phyloP scores from a whole-genome alignment of 2,113 vertebrate genomes.

The Eulemur macaco region DNA sequence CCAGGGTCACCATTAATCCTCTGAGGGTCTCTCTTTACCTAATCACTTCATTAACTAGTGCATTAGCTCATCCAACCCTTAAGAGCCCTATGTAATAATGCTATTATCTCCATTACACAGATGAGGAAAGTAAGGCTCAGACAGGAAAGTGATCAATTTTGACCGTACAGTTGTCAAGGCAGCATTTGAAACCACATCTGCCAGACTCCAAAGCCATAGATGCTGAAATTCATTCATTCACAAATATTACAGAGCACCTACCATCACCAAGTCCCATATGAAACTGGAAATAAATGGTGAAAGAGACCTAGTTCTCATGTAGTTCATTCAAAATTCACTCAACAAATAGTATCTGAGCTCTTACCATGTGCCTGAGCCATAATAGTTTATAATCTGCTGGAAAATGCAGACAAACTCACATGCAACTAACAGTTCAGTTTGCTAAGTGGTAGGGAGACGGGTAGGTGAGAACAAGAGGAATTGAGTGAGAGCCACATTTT shows the following conservation, averaged over 20 bases:
- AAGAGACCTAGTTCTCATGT: neutral
- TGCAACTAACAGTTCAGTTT: too few species aligned
- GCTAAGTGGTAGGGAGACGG: neutral
- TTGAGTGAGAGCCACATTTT: neutral
- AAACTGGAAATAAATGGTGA: neutral
- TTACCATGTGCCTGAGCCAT: neutral
- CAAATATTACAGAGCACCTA: neutral
- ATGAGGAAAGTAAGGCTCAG: neutral
- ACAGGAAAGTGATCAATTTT: neutral
- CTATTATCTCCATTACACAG: neutral
- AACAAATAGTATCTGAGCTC: neutral
- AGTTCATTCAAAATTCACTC: neutral
- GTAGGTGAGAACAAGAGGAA: neutral
- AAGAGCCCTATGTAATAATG: neutral
- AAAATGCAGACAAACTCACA: neutral
- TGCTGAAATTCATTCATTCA: neutral
- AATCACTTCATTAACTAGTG: neutral
- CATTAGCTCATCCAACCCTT: neutral
- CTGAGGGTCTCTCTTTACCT: neutral
- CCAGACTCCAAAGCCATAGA: neutral
- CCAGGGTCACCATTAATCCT: neutral
- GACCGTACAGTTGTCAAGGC: neutral
- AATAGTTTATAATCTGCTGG: neutral
- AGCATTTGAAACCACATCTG: neutral
- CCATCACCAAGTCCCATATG: neutral